Base-by-base conservation (phyloP, 30 jellyfish, hydroid and myxozoan species). In the Aurelia coerulea region DNA sequence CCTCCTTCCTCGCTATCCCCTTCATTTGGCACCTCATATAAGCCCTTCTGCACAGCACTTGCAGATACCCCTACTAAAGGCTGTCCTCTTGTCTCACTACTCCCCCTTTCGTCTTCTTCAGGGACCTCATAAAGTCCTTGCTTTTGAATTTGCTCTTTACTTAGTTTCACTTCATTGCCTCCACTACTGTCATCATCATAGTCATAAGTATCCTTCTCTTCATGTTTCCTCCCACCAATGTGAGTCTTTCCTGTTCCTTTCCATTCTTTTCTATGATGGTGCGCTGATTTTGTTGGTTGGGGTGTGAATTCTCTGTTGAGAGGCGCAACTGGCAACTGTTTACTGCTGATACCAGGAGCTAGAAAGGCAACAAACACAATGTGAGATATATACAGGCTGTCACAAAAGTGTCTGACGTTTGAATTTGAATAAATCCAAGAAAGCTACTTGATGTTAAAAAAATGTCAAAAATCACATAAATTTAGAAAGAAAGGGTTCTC, bases 301-400 rank as follows among this genome's bases (percentile, higher is more conserved):
- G 86, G 68, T 31, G 53, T 69, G 2, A 39, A 56, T 54, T 83
- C 92, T 68, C 76, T 83, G 72, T 83, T 83, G n/a, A 39, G 18
- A 14, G 92, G 92, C 5, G 88, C 88, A 60, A 73, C 72, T 3
- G 88, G 94, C 32, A 73, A 56, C 42, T 85, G 88, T 35, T 65
- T 85, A 72, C 88, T 74, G 80, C 83, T 51, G 35, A 85, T 62
- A 33, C 92, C 85, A 34, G 92, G 84, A 58, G 92, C 92, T 83
- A 19, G 6, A 50, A 23, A 60, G 3, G 46, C n/a, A 42, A 63
- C 17, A 60, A 60, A 15, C 10, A 4, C 3, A 14, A 13, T 77
- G 33, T 19, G 1, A 13, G 17, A 74, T 15, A 18, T 15, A 41
- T 13, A 11, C 3, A 10, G 13, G 34, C 11, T 23, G 7, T 65